phyloP scores from a whole-genome alignment of 2,888 invertebrate species.

The Vandiemenella viatica region DNA sequence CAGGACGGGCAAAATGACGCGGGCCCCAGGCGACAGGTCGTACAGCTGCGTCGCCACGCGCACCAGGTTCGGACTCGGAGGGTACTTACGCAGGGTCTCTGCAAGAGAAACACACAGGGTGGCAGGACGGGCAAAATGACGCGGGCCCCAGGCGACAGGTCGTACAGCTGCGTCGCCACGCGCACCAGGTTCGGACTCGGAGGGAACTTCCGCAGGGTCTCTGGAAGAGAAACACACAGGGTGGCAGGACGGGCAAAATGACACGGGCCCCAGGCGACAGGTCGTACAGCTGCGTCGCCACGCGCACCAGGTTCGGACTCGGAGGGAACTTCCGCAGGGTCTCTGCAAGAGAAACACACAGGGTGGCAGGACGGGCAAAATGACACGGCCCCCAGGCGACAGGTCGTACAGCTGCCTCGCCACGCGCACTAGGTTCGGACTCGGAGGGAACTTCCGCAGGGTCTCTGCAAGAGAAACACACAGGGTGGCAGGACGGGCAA shows the following conservation, averaged over 20 bases:
- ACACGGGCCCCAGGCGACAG: not conserved
- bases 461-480: no score
- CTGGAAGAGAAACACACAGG: not conserved
- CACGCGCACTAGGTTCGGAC: no score
- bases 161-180: not conserved
- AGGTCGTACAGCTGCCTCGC: not conserved
- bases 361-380: no score
- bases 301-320: no score
- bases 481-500: no score
- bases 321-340: no score
- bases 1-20: not conserved
- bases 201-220: not conserved
- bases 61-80: not conserved
- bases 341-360: no score
- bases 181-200: not conserved
- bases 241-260: not conserved
- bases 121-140: not conserved
- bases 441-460: no score
- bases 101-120: not conserved
- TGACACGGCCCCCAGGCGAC: not conserved
- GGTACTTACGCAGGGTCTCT: slow-evolving; percentile 1
- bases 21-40: not conserved
- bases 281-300: no score
- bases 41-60: not conserved
- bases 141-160: not conserved